Evolutionary conservation across 2,113 vertebrate genomes (phyloP).

Genomic region (Daubentonia madagascariensis): DNA sequence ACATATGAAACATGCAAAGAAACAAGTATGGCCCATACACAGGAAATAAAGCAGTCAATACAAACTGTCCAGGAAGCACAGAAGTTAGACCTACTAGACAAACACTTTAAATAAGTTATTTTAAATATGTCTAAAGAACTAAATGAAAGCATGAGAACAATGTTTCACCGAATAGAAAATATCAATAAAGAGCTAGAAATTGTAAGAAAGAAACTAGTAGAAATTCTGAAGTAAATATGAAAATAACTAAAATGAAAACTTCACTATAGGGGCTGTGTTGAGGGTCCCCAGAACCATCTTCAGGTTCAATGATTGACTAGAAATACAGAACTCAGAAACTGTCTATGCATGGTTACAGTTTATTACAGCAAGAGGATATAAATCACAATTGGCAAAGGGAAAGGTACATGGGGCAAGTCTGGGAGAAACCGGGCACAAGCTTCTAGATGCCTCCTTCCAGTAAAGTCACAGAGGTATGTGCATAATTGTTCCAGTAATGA

Average conservation of each 20-base stretch:
- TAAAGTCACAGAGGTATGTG: background rate
- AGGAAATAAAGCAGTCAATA: background rate
- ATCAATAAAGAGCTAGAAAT: background rate
- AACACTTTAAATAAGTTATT: background rate
- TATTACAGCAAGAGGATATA: background rate
- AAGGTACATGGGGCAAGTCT: background rate
- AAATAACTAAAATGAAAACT: background rate
- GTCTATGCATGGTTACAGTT: background rate
- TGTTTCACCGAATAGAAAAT: background rate
- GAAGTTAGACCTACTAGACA: background rate
- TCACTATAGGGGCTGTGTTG: background rate
- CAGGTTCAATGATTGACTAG: background rate
- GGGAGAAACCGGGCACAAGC: background rate
- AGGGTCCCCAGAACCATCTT: background rate
- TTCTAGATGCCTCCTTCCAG: background rate
- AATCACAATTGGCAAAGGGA: background rate
- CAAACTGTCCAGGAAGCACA: background rate
- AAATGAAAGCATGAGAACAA: background rate
- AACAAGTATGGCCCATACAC: background rate
- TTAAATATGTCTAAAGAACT: background rate
- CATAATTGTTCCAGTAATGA: background rate
- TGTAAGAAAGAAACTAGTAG: background rate
- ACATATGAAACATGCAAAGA: background rate
- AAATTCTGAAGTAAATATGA: background rate
- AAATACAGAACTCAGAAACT: background rate